A percentile compares a stretch with the other conserved stretches of the same genome.
Evolutionary conservation across 1,140 invertebrate species (phyloP).

Genomic region (Monomorium pharaonis): DNA sequence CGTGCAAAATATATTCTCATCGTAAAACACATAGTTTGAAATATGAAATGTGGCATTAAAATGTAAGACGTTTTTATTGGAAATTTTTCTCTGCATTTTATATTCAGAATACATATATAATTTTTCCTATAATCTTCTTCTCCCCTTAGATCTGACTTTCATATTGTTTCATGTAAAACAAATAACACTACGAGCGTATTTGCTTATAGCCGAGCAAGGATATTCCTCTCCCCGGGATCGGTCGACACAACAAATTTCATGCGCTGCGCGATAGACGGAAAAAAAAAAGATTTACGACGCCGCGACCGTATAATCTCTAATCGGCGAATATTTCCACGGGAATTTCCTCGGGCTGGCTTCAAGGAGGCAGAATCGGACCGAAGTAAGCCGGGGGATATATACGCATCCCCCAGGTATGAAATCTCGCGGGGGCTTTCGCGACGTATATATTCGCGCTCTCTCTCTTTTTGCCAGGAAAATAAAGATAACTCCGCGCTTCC

Average conservation of each 20-base stretch:
- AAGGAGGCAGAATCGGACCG: background rate
- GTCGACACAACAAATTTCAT: background rate
- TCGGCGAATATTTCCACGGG: slow-evolving; percentile 33
- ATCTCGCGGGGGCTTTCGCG: slow-evolving; percentile 19
- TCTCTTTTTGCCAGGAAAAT: background rate
- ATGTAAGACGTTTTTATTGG: background rate
- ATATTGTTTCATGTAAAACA: background rate
- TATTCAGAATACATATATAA: background rate
- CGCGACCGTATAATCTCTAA: slow-evolving; percentile 23
- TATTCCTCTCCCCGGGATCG: background rate
- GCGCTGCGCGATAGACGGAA: background rate
- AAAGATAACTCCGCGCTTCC: slow-evolving; percentile 53
- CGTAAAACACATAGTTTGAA: too few species aligned
- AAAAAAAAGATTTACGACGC: slow-evolving; percentile 17
- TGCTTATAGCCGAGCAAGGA: background rate
- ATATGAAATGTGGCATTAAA: too few species aligned
- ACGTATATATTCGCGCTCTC: background rate
- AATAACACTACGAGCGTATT: background rate
- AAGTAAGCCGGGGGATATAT: slow-evolving; percentile 19
- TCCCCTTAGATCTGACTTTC: background rate
- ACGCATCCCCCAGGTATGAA: slow-evolving; percentile 12
- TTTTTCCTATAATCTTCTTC: too few species aligned
- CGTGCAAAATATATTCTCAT: background rate
- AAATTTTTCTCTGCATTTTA: background rate
- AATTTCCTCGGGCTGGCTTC: slow-evolving; percentile 1